Evolutionary conservation across 2,888 invertebrate genomes (phyloP).

Genomic region (Thecocarcelia acutangulata): DNA sequence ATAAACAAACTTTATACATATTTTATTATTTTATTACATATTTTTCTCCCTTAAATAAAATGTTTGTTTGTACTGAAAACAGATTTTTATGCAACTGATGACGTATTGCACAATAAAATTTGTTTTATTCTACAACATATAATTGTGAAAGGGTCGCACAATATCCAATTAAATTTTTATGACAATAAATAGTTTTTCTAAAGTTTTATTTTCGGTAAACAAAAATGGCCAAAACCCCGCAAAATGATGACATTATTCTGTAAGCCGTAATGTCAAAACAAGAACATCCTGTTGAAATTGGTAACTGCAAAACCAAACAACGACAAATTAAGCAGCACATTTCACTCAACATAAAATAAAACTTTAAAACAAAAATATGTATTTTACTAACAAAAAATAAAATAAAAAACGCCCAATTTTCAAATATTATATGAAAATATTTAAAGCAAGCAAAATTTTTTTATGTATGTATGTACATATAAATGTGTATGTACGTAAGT

Average conservation of each 20-base stretch:
- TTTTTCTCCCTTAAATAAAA: too few species aligned
- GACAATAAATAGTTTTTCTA: not conserved
- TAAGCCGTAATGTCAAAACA: not conserved
- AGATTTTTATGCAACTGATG: too few species aligned
- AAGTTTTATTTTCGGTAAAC: not conserved
- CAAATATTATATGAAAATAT: too few species aligned
- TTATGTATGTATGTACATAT: too few species aligned
- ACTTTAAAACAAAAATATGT: not conserved
- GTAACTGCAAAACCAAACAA: not conserved
- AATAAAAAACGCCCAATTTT: too few species aligned
- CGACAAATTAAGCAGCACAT: slow-evolving; percentile 17
- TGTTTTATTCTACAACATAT: not conserved
- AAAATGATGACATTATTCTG: not conserved
- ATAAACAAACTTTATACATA: too few species aligned
- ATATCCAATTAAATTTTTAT: not conserved
- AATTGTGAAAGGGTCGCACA: not conserved
- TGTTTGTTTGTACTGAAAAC: too few species aligned
- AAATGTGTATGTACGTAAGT: too few species aligned
- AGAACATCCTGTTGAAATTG: not conserved
- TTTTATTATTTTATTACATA: too few species aligned
- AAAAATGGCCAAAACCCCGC: not conserved
- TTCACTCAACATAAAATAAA: slow-evolving; percentile 5
- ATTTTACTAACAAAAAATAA: too few species aligned
- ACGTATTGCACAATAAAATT: too few species aligned
- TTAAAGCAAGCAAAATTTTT: too few species aligned